phyloP scores from a whole-genome alignment of 2,888 invertebrate genomes.

The Dryobota labecula region DNA sequence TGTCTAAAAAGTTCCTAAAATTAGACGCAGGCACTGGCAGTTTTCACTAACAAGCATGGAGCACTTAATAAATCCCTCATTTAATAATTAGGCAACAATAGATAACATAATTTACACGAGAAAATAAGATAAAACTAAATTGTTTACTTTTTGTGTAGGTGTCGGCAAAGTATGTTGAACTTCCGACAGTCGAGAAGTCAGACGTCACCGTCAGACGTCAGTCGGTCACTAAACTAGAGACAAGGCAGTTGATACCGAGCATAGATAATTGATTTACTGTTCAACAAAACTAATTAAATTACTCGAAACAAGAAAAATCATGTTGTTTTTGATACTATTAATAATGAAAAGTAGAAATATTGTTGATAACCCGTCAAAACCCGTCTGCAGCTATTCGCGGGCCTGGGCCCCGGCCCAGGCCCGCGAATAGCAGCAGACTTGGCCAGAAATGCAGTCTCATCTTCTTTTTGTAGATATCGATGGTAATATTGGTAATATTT shows the following conservation, averaged over 20 bases:
- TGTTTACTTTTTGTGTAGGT: slow-evolving; percentile 80
- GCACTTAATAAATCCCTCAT: slow-evolving; percentile 28
- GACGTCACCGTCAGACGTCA: not conserved
- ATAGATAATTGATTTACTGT: slow-evolving; percentile 27
- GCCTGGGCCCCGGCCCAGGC: no score
- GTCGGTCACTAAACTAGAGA: slow-evolving; percentile 10
- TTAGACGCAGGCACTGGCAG: slow-evolving; percentile 1
- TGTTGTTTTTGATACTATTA: slow-evolving; percentile 5
- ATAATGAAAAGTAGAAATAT: slow-evolving; percentile 9
- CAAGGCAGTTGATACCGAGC: not conserved
- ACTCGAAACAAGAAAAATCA: slow-evolving; percentile 16
- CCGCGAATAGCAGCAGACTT: not conserved
- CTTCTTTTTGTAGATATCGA: not conserved
- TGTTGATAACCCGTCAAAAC: no score
- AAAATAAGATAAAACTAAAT: slow-evolving; percentile 66
- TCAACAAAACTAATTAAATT: slow-evolving; percentile 45
- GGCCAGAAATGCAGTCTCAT: not conserved
- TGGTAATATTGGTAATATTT: not conserved
- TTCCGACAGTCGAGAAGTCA: slow-evolving; percentile 21
- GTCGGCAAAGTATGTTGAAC: slow-evolving; percentile 56
- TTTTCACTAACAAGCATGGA: slow-evolving; percentile 6
- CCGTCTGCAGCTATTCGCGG: no score
- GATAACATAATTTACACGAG: slow-evolving; percentile 64
- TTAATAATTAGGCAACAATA: slow-evolving; percentile 58
- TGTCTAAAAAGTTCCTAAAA: not conserved